A percentile compares a stretch with the other conserved stretches of the same genome.
Evolutionary conservation across 2,113 vertebrate genomes (phyloP).

Genomic region (Anoura caudifer): DNA sequence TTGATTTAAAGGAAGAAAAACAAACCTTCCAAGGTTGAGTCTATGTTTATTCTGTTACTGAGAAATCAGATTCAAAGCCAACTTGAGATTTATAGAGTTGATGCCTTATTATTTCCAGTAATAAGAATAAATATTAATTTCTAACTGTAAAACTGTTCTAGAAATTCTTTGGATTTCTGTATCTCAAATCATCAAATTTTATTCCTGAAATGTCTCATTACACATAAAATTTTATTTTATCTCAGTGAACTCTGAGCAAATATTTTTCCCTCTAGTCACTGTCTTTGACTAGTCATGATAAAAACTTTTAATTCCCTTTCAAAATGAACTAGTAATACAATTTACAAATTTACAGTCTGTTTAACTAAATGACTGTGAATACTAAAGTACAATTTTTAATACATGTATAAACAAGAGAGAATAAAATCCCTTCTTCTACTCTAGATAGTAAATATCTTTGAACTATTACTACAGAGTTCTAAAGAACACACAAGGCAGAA

Average conservation of each 20-base stretch:
- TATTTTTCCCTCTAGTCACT: background rate
- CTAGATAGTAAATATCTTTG: background rate
- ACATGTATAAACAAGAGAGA: background rate
- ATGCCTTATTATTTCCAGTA: background rate
- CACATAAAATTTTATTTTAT: background rate
- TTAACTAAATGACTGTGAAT: background rate
- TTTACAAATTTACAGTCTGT: constrained; percentile 35
- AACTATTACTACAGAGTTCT: background rate
- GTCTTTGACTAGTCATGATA: background rate
- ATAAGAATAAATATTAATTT: constrained; percentile 1
- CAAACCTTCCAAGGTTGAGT: background rate
- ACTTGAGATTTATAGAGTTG: background rate
- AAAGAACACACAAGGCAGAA: background rate
- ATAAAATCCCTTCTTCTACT: background rate
- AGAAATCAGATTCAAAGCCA: constrained; percentile 8
- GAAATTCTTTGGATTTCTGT: background rate
- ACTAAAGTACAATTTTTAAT: background rate
- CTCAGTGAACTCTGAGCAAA: background rate
- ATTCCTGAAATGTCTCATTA: background rate
- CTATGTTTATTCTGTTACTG: background rate
- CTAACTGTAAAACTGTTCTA: background rate
- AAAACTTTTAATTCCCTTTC: constrained; percentile 36
- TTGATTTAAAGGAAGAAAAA: background rate
- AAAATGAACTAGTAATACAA: constrained; percentile 17
- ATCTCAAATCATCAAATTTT: constrained; percentile 16